phyloP scores from a whole-genome alignment of 2,888 invertebrate genomes.

The Mylabris sibirica region DNA sequence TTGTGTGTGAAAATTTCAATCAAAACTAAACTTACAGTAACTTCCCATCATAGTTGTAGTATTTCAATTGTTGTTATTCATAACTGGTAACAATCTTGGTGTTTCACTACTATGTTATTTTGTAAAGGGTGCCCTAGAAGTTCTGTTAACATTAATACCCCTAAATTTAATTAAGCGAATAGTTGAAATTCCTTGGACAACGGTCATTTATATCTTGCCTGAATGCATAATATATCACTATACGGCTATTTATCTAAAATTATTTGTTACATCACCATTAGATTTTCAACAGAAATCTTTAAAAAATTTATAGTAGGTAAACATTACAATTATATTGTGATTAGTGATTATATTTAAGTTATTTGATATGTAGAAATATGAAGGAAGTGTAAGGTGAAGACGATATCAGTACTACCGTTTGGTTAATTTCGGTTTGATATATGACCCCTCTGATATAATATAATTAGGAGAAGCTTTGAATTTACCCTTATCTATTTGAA shows the following conservation, averaged over 20 bases:
- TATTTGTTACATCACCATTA: slow-evolving; percentile 34
- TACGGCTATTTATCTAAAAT: slow-evolving; percentile 45
- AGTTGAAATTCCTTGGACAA: slow-evolving; percentile 55
- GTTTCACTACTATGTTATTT: slow-evolving; percentile 27
- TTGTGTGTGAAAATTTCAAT: slow-evolving; percentile 3
- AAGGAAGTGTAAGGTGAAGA: slow-evolving; percentile 41
- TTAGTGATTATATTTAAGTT: slow-evolving; percentile 11
- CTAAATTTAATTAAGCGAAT: slow-evolving; percentile 56
- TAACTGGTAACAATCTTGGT: slow-evolving; percentile 30
- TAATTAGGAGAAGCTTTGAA: slow-evolving; percentile 61
- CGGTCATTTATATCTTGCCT: slow-evolving; percentile 55
- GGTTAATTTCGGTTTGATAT: slow-evolving; percentile 59
- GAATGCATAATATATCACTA: slow-evolving; percentile 52
- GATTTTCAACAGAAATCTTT: background rate
- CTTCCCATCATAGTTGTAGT: background rate
- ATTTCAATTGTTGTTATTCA: slow-evolving; percentile 24
- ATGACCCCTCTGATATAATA: slow-evolving; percentile 61
- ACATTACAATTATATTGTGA: background rate
- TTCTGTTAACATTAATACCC: slow-evolving; percentile 54
- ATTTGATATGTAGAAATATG: slow-evolving; percentile 8
- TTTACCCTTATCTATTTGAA: slow-evolving; percentile 62
- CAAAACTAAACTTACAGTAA: slow-evolving; percentile 7
- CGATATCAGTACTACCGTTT: slow-evolving; percentile 48
- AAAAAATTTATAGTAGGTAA: background rate
- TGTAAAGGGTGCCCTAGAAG: slow-evolving; percentile 39